Evolutionary conservation across 2,888 invertebrate species (phyloP), one percentile per base, ranked within the genome.

Genomic region (Rhaphigaster nebulosa): DNA sequence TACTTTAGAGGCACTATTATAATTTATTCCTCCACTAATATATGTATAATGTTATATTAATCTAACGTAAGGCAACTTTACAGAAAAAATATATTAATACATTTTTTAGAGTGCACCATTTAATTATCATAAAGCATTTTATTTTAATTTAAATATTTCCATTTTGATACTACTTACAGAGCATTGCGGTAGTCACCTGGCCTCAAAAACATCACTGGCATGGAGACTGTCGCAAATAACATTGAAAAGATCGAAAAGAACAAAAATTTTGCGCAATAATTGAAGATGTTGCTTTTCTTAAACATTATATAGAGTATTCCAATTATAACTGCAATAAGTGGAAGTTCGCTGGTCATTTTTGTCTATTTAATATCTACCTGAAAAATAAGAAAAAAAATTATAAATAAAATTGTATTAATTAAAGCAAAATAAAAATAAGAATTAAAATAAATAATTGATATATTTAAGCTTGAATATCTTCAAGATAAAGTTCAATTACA

Each of bases 101-200:
- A n/a, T n/a, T n/a, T n/a, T n/a, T n/a, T n/a, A n/a, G n/a, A n/a
- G n/a, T n/a, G n/a, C n/a, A n/a, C n/a, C n/a, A n/a, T n/a, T n/a
- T n/a, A n/a, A n/a, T n/a, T n/a, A n/a, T n/a, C n/a, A n/a, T n/a
- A n/a, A n/a, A n/a, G n/a, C n/a, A n/a, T n/a, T n/a, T n/a, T n/a
- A n/a, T n/a, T n/a, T n/a, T n/a, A n/a, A n/a, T n/a, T n/a, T n/a
- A n/a, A 45, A 45, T 45, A 10, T 10, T 6, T 45, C 6, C 4
- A 56, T 15, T 54, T 90, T 54, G 8, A 34, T n/a, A 6, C 8
- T 34, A 96, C 97, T 97, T 95, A 97, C 97, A 97, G 93, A 29
- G 96, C 97, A 94, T 97, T 97, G 93, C 95, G 96, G 92, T 96
- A 96, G 93, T 96, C 95, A 92, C 95, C 95, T 4, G 97, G 97